Evolutionary conservation across 2,888 invertebrate genomes (phyloP).

Genomic region (Stomorhina lunata): DNA sequence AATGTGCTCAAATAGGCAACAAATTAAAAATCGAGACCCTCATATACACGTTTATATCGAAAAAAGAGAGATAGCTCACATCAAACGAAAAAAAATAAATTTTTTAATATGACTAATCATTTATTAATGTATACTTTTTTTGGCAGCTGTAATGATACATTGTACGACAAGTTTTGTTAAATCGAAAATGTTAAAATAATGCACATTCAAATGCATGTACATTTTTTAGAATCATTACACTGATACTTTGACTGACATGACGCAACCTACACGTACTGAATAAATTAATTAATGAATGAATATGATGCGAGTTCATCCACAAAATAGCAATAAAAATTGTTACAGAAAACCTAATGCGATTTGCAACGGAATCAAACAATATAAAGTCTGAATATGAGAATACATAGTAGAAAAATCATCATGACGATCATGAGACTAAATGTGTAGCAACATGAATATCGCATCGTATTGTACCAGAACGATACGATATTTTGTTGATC

Average conservation of each 20-base stretch:
- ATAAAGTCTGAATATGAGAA: conserved; percentile 4
- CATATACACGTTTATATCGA: no score
- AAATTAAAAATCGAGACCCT: no score
- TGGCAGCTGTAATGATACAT: no score
- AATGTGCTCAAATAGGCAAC: no score
- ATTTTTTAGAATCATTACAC: conserved; percentile 24
- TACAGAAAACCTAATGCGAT: conserved; percentile 10
- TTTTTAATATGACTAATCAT: no score
- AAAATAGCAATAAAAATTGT: conserved; percentile 27
- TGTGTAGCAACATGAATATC: conserved; percentile 21
- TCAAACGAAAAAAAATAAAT: no score
- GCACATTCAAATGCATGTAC: no score
- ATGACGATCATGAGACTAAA: conserved; percentile 28
- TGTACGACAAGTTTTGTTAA: no score
- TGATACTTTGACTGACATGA: conserved; percentile 47
- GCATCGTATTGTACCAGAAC: not conserved
- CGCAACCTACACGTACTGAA: conserved; percentile 44
- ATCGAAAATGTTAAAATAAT: no score
- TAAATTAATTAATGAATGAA: not conserved
- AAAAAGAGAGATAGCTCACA: no score
- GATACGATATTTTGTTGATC: conserved; percentile 39
- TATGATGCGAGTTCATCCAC: not conserved
- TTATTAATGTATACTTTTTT: no score
- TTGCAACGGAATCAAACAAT: conserved; percentile 25
- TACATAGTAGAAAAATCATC: conserved; percentile 15